phyloP scores from a whole-genome alignment of 53 echinoderm and acorn worm species.

The Antedon mediterranea region DNA sequence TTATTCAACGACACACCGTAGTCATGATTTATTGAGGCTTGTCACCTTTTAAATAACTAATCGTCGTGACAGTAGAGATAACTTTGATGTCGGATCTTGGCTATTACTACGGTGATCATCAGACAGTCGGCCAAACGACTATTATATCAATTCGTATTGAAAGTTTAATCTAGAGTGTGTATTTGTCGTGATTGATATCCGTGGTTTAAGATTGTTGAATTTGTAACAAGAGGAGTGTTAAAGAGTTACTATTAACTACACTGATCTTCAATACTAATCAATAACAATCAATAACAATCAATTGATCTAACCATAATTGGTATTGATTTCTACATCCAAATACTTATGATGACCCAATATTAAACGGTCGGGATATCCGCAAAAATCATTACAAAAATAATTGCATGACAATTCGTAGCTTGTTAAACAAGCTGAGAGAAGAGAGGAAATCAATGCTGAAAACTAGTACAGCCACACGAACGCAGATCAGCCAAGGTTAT shows the following conservation, averaged over 20 bases:
- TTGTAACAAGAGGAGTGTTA: not conserved
- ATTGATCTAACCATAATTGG: not conserved
- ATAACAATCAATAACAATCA: not conserved
- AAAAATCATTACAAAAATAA: slow-evolving; percentile 57
- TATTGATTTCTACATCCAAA: not conserved
- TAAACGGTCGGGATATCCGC: not conserved
- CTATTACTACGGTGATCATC: not conserved
- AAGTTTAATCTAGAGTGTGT: not conserved
- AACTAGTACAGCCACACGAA: not conserved
- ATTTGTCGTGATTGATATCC: not conserved
- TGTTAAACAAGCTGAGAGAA: slow-evolving; percentile 8
- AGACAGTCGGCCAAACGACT: not conserved
- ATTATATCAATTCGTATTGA: not conserved
- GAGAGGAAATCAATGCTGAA: not conserved
- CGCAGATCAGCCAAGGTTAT: not conserved
- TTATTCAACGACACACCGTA: not conserved
- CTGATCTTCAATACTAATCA: not conserved
- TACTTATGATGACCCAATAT: not conserved
- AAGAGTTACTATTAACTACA: not conserved
- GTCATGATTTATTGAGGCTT: not conserved
- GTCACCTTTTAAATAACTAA: not conserved
- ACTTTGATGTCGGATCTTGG: not conserved
- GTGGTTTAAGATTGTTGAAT: not conserved
- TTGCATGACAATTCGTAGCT: slow-evolving; percentile 31
- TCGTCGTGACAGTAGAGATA: not conserved